Evolutionary conservation across 2,113 vertebrate species (phyloP), one percentile per base, ranked within the genome.

Genomic region (Callorhinus ursinus): DNA sequence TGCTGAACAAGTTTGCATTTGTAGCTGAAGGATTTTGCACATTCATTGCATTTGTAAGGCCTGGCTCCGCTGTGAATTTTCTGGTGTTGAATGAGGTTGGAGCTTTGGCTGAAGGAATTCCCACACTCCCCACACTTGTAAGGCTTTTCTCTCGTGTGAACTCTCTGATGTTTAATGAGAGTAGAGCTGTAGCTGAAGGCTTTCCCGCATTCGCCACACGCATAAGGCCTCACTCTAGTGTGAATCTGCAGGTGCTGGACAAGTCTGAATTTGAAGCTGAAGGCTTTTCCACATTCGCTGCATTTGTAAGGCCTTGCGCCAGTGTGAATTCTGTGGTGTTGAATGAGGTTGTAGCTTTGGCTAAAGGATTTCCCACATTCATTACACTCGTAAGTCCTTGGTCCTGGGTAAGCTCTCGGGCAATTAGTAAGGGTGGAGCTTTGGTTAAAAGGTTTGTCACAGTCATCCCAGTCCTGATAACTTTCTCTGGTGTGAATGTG

Each of bases 271-370:
- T 96, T 96, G 77, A 93, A 96, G 36, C 67, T 93, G 67, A 96
- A 96, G 67, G 95, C 90, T n/a, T 93, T 96, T 0, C 95, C 95
- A 5, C 95, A 96, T 18, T 89, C 95, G 0, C 28, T 69, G 69
- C 95, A 96, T 0, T 77, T 88, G 22, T 96, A 96, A 26, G 95
- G 95, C 85, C 90, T 22, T 3, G 90, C 90, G 18, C 77, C 95
- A 5, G 69, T 96, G 95, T 96, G 95, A 33, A 88, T 59, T 19
- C 86, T 39, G 77, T 89, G 90, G 67, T 96, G 95, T 1, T 93
- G 95, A 11, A 93, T 76, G 69, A 96, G 90, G 80, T n/a, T 76
- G 85, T 84, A 96, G 85, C 95, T 96, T 89, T 96, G 95, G 95
- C 90, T 93, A 7, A 96, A 96, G 49, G 90, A 67, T 12, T 82